These are phyloP conservation scores for Trididemnum miniatum DNA, from an alignment of 23 tunicate species.

Conservation along the genomic window DNA sequence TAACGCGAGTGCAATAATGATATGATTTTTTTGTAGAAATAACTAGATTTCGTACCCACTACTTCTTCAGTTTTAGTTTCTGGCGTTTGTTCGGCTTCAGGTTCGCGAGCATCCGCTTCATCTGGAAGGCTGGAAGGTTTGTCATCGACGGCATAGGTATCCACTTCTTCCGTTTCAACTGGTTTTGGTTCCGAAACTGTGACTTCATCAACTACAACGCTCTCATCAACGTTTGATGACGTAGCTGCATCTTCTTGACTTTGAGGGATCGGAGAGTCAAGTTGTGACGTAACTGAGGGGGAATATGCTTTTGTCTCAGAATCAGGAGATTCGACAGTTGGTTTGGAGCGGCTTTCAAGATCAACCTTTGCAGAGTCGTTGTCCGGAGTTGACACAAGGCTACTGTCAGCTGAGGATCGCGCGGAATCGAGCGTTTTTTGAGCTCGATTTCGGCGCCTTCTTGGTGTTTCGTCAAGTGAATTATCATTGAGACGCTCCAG, in stretches of 20 bases:
- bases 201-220: not conserved
- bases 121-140: too few relatives aligned
- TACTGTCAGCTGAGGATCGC: slow-evolving; percentile 19
- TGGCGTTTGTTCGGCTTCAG: not conserved
- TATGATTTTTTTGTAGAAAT: too few relatives aligned
- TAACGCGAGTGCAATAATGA: too few relatives aligned
- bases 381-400: slow-evolving; percentile 33
- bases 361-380: not conserved
- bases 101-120: not conserved
- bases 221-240: too few relatives aligned
- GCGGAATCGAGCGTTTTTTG: slow-evolving; percentile 23
- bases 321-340: not conserved
- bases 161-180: not conserved
- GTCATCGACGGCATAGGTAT: not conserved
- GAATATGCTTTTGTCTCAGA: not conserved
- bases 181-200: not conserved
- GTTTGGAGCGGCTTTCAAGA: not conserved
- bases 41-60: not conserved
- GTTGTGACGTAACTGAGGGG: too few relatives aligned
- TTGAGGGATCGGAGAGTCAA: too few relatives aligned
- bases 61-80: not conserved
- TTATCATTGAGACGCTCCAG: not conserved
- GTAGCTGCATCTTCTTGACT: too few relatives aligned
- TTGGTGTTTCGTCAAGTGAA: not conserved
- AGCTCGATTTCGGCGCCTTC: slow-evolving; percentile 31